These are phyloP conservation scores for Calidris pygmaea DNA, from an alignment of 2,113 vertebrate species.

Conservation along the genomic window DNA sequence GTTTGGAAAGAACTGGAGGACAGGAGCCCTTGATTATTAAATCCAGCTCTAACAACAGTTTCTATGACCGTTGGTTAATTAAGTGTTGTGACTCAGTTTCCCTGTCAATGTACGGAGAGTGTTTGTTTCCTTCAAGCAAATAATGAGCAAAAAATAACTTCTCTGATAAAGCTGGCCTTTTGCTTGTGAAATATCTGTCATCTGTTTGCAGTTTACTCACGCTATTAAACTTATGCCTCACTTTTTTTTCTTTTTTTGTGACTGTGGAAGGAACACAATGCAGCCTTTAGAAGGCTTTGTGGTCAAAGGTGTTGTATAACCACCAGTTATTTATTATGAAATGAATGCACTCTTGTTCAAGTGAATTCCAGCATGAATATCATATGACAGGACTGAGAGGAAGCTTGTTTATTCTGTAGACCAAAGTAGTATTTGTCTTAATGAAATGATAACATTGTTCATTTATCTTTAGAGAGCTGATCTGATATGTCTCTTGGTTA, in stretches of 20 bases:
- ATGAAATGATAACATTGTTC: constrained; percentile 50
- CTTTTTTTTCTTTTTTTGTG: neutral
- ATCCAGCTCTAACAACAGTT: neutral
- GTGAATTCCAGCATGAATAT: constrained; percentile 40
- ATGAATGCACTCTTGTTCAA: constrained; percentile 37
- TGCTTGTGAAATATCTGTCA: neutral
- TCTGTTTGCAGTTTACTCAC: neutral
- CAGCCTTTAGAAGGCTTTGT: neutral
- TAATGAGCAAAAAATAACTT: neutral
- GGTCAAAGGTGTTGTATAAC: constrained; percentile 50
- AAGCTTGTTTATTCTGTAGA: constrained; percentile 46
- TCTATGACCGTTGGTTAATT: neutral
- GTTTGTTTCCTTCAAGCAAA: neutral
- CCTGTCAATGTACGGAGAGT: neutral
- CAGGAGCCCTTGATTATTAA: neutral
- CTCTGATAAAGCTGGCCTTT: neutral
- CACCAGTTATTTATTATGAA: constrained; percentile 31
- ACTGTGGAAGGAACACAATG: neutral
- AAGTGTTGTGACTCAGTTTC: neutral
- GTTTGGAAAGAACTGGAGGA: neutral
- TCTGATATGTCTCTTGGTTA: neutral
- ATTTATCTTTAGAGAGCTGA: constrained; percentile 13
- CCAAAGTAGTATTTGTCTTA: constrained; percentile 42
- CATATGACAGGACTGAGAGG: constrained; percentile 26
- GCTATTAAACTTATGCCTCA: neutral